A percentile compares a stretch with the other conserved stretches of the same genome.
These are phyloP conservation scores for Mystacides longicornis DNA, from an alignment of 2,888 invertebrate species.

Conservation along the genomic window DNA sequence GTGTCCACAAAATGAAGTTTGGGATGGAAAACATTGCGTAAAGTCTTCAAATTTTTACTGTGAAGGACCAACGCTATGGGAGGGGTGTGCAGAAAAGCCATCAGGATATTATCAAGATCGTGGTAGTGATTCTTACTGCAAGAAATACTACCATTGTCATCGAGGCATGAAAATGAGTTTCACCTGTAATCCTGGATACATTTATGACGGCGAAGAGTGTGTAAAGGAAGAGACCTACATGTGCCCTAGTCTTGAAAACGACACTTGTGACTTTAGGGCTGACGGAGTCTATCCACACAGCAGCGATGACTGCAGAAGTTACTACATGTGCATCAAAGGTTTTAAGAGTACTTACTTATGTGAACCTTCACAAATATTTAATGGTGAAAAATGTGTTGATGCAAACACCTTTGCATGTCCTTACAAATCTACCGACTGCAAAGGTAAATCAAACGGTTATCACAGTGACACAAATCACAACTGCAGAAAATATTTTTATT, in stretches of 20 bases:
- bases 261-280: constrained; percentile 45
- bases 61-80: constrained; percentile 39
- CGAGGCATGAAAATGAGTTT: constrained; percentile 38
- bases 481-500: constrained; percentile 52
- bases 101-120: constrained; percentile 51
- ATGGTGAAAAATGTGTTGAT: constrained; percentile 46
- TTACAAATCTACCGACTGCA: constrained; percentile 42
- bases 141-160: constrained; percentile 46
- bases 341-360: constrained; percentile 53
- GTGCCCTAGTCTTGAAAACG: constrained; percentile 44
- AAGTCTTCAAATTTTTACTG: constrained; percentile 39
- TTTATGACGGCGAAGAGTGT: constrained; percentile 45
- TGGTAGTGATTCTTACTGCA: constrained; percentile 40
- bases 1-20: constrained; percentile 42
- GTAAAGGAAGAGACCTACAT: constrained; percentile 34
- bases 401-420: constrained; percentile 36
- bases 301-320: constrained; percentile 50
- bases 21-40: constrained; percentile 46
- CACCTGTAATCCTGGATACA: constrained; percentile 37
- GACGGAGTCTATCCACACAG: constrained; percentile 50
- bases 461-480: constrained; percentile 48
- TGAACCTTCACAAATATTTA: constrained; percentile 44
- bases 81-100: constrained; percentile 42
- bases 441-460: constrained; percentile 48
- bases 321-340: constrained; percentile 50